Evolutionary conservation across 2,113 vertebrate genomes (phyloP).

Genomic region (Psilopogon haemacephalus): DNA sequence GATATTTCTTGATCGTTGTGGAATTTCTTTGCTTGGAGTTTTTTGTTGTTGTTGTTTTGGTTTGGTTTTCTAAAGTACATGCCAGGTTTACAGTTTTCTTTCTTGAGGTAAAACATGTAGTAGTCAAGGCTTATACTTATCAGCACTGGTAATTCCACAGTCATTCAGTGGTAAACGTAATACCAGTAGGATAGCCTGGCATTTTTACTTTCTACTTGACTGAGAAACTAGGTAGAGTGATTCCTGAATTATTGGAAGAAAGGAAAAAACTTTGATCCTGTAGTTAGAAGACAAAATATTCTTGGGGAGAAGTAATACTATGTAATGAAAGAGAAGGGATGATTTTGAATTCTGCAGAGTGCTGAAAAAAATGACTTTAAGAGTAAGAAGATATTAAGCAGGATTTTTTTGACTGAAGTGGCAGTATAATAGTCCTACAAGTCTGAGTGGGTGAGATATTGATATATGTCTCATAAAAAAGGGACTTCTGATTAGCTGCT

Average conservation of each 20-base stretch:
- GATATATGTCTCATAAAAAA: not conserved
- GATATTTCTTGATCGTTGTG: not conserved
- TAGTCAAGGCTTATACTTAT: not conserved
- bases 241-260: not conserved
- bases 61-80: not conserved
- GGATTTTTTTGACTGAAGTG: not conserved
- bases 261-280: not conserved
- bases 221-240: rapidly evolving
- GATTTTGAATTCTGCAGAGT: not conserved
- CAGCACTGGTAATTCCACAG: not conserved
- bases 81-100: rapidly evolving
- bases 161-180: not conserved
- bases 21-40: too few relatives aligned
- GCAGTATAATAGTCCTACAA: not conserved
- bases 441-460: too few relatives aligned
- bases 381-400: not conserved
- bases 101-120: not conserved
- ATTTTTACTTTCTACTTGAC: not conserved
- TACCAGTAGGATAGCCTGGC: not conserved
- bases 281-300: not conserved
- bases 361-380: not conserved
- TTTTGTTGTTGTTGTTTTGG: too few relatives aligned
- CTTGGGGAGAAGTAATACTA: not conserved
- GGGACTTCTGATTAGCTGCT: not conserved
- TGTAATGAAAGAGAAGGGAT: not conserved